Conservation (phyloP, 2,113 vertebrate genomes). For the Brachyistius frenatus region DNA sequence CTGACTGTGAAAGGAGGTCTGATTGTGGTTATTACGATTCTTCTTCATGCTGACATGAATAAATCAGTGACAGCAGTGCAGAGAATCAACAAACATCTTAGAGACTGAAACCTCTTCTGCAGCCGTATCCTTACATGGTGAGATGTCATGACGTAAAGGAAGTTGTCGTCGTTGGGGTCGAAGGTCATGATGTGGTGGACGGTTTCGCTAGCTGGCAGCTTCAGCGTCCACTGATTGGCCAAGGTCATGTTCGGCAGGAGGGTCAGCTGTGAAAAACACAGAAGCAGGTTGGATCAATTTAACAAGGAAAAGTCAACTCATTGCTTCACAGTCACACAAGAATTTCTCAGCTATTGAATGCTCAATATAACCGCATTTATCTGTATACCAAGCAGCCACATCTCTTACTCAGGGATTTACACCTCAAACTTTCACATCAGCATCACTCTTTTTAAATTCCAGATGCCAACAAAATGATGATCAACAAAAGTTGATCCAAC, state of each 20-base stretch:
- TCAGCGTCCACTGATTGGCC: constrained; percentile 87
- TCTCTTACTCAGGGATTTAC: constrained; percentile 8
- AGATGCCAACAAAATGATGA: too few species aligned
- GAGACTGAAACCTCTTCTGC: neutral
- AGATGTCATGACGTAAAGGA: constrained; percentile 96
- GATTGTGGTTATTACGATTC: constrained; percentile 16
- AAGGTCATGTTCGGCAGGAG: constrained; percentile 87
- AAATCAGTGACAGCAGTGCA: neutral
- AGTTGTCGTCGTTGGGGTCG: constrained; percentile 91
- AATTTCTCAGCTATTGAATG: constrained; percentile 5
- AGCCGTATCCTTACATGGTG: constrained; percentile 89
- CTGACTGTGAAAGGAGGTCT: constrained; percentile 17
- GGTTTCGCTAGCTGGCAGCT: constrained; percentile 88
- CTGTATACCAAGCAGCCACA: constrained; percentile 1
- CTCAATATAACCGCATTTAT: neutral
- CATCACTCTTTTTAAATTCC: neutral
- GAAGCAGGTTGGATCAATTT: neutral
- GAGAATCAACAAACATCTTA: constrained; percentile 21
- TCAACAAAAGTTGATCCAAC: too few species aligned
- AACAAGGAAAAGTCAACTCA: neutral
- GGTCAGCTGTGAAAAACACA: constrained; percentile 86
- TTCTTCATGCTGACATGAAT: constrained; percentile 19
- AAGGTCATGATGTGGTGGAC: constrained; percentile 97
- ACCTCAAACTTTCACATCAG: constrained; percentile 1
- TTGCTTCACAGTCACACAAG: constrained; percentile 15